A percentile compares a stretch with the other conserved stretches of the same genome.
Evolutionary conservation across 35 echinoderm and acorn worm species (phyloP).

Genomic region (Patiria miniata): DNA sequence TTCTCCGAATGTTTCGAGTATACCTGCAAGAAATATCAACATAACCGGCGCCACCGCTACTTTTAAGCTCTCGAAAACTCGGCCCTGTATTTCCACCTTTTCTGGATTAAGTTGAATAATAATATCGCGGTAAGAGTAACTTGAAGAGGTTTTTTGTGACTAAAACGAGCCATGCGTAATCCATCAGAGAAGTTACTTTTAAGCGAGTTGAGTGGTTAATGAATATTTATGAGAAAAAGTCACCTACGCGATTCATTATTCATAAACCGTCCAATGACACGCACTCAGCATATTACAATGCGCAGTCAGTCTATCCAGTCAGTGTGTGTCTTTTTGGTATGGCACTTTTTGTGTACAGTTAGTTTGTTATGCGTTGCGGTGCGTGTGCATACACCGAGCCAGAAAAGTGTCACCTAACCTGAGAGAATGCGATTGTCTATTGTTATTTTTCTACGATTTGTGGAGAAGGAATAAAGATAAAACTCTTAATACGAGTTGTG

Average conservation of each 20-base stretch:
- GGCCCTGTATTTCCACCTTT: neutral
- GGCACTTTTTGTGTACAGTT: too few relatives aligned
- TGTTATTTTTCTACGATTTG: slow-evolving; percentile 11
- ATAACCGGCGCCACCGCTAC: neutral
- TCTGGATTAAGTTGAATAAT: neutral
- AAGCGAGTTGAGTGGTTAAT: neutral
- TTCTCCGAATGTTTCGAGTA: neutral
- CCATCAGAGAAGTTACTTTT: neutral
- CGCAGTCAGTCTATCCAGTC: neutral
- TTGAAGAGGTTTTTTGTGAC: too few relatives aligned
- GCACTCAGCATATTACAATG: slow-evolving; percentile 24
- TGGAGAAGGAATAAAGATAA: slow-evolving; percentile 5
- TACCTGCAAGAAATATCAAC: neutral
- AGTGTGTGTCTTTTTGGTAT: too few relatives aligned
- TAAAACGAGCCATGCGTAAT: too few relatives aligned
- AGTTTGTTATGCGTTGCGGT: neutral
- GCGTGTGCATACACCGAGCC: neutral
- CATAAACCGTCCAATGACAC: slow-evolving; percentile 19
- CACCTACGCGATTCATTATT: slow-evolving; percentile 12
- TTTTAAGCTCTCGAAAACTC: neutral
- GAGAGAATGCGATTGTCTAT: slow-evolving; percentile 13
- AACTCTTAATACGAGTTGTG: neutral
- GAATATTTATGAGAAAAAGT: slow-evolving; percentile 29
- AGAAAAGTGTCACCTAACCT: neutral
- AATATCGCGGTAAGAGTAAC: neutral